Conservation (phyloP, 2,888 invertebrate species). For the Hoplodrina blanda region DNA sequence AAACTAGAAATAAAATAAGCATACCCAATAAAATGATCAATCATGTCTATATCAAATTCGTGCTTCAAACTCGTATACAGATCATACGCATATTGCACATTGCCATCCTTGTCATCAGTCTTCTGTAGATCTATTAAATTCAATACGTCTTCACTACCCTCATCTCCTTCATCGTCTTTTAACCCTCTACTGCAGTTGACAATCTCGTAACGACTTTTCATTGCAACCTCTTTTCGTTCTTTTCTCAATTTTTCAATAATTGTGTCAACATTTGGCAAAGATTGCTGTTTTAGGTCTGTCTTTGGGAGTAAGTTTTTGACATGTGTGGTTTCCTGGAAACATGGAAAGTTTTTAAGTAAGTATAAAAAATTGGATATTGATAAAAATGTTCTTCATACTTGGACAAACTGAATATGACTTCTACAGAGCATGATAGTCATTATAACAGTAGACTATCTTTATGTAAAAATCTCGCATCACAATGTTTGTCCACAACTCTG, state of each 20-base stretch:
- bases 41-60: constrained; percentile 84
- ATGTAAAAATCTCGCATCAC: too few relatives aligned
- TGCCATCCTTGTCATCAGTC: constrained; percentile 69
- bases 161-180: constrained; percentile 64
- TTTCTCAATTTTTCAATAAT: constrained; percentile 84
- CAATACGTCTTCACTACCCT: constrained; percentile 66
- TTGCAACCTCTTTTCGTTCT: constrained; percentile 78
- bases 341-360: neutral
- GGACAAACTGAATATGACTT: too few relatives aligned
- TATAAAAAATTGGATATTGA: neutral
- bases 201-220: constrained; percentile 82
- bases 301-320: constrained; percentile 80
- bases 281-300: constrained; percentile 74
- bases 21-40: constrained; percentile 85
- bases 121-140: constrained; percentile 82
- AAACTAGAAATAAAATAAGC: constrained; percentile 24
- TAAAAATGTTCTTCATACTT: too few relatives aligned
- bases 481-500: too few relatives aligned
- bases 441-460: too few relatives aligned
- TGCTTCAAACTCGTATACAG: constrained; percentile 82
- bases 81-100: constrained; percentile 84
- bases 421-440: too few relatives aligned
- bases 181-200: constrained; percentile 84
- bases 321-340: constrained; percentile 76
- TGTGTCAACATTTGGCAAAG: constrained; percentile 75